These are phyloP conservation scores for Ornithoptera alexandrae DNA, from an alignment of 2,888 invertebrate genomes.

Conservation along the genomic window DNA sequence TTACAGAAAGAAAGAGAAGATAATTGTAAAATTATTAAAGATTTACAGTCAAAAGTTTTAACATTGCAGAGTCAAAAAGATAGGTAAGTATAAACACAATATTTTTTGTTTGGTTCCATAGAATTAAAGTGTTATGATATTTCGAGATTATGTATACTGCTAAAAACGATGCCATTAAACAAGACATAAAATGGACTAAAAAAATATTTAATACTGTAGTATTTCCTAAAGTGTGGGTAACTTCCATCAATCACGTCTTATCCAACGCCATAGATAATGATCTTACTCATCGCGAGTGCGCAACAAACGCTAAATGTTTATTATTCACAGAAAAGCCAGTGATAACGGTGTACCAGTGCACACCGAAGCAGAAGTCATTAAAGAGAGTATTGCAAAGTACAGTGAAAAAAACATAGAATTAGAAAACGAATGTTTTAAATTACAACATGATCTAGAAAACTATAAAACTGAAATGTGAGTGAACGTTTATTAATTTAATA, in stretches of 20 bases:
- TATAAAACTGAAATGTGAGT: slow-evolving; percentile 77
- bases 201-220: not conserved
- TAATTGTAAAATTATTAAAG: slow-evolving; percentile 56
- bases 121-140: no score
- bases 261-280: slow-evolving; percentile 44
- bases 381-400: slow-evolving; percentile 63
- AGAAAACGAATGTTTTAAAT: slow-evolving; percentile 66
- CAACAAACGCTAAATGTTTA: slow-evolving; percentile 35
- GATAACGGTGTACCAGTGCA: slow-evolving; percentile 38
- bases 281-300: slow-evolving; percentile 5
- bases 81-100: slow-evolving; percentile 45
- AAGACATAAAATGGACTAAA: not conserved
- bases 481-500: not conserved
- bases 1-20: slow-evolving; percentile 75
- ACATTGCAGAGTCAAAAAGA: slow-evolving; percentile 60
- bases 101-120: not conserved
- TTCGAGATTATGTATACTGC: not conserved
- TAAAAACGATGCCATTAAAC: not conserved
- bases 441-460: slow-evolving; percentile 66
- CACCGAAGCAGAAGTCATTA: slow-evolving; percentile 48
- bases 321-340: slow-evolving; percentile 57
- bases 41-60: slow-evolving; percentile 54
- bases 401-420: slow-evolving; percentile 61
- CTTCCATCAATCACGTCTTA: slow-evolving; percentile 41
- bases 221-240: not conserved